Base-by-base conservation (phyloP, 2,113 vertebrate genomes). In the Grammomys surdaster region DNA sequence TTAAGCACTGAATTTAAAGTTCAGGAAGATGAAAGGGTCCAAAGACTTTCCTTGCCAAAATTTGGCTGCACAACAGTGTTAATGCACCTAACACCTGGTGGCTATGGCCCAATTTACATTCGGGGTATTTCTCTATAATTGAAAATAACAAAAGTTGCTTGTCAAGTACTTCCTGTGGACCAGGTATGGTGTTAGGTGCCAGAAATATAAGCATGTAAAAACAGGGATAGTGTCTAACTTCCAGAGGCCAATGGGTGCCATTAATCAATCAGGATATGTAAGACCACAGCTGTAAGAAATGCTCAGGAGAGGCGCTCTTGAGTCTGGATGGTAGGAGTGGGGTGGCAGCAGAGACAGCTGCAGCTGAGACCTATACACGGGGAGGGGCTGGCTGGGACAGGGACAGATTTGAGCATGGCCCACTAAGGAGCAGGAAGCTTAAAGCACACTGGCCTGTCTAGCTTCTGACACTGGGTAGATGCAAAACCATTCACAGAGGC, bases 41-140 rank as follows among this genome's bases (percentile, higher is more conserved):
- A 24, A 81, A 78, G 46, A 28, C 24, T 58, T 73, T 73, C 28
- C 26, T 76, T 76, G 54, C 70, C 88, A 60, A 89, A 60, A 19
- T 89, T 13, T 75, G 40, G 17, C 14, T 80, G 60, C 3, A 75
- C 7, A 65, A 76, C 36, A 60, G 46, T 22, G 63, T 43, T n/a
- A 69, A 89, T 70, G 7, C 24, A n/a, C 70, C 54, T 36, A 77
- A 72, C 72, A 89, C 48, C 48, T 9, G 20, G 43, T 67, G 26
- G 31, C 48, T n/a, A 82, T 12, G 28, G 51, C 69, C 67, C 69
- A 72, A 8, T 88, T 65, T 72, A 58, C 11, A 16, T 78, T 43
- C 40, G 13, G 40, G 91, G 28, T 69, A 46, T 80, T 89, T 93
- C 93, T 85, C 46, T 77, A 88, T 40, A 75, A 22, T 43, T 85